Conservation (phyloP, 2,113 vertebrate species). For the Petaurus breviceps region DNA sequence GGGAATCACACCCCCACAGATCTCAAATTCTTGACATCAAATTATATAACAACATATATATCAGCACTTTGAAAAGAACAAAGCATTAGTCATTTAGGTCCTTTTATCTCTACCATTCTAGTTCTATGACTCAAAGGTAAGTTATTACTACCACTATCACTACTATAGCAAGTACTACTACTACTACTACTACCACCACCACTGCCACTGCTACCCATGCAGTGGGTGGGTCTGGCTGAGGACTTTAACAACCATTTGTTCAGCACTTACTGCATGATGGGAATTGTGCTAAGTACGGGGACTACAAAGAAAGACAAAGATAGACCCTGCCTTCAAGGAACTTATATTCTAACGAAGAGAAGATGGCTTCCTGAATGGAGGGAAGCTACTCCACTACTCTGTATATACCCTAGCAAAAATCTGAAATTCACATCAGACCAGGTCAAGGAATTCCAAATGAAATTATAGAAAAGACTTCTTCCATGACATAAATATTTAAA, state of each 20-base stretch:
- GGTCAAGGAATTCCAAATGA: no score
- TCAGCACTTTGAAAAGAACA: not conserved
- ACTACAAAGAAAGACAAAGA: not conserved
- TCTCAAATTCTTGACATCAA: constrained; percentile 29
- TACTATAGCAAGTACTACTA: not conserved
- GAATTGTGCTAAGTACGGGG: not conserved
- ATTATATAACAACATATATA: constrained; percentile 37
- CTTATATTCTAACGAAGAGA: not conserved
- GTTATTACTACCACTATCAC: not conserved
- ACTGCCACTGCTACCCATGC: not conserved
- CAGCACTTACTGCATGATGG: not conserved
- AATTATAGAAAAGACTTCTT: no score
- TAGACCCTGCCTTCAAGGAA: not conserved
- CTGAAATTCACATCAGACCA: no score
- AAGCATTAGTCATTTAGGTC: not conserved
- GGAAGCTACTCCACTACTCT: not conserved
- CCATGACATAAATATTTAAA: no score
- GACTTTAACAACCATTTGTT: not conserved
- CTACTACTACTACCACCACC: not conserved
- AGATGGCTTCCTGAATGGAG: not conserved
- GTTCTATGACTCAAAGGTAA: not conserved
- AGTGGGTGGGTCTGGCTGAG: not conserved
- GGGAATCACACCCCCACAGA: constrained; percentile 24
- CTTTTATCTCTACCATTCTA: not conserved
- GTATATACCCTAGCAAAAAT: no score